Evolutionary conservation across 2,797 vertebrate genomes (phyloP).

Genomic region (Hozukius guyotensis): DNA sequence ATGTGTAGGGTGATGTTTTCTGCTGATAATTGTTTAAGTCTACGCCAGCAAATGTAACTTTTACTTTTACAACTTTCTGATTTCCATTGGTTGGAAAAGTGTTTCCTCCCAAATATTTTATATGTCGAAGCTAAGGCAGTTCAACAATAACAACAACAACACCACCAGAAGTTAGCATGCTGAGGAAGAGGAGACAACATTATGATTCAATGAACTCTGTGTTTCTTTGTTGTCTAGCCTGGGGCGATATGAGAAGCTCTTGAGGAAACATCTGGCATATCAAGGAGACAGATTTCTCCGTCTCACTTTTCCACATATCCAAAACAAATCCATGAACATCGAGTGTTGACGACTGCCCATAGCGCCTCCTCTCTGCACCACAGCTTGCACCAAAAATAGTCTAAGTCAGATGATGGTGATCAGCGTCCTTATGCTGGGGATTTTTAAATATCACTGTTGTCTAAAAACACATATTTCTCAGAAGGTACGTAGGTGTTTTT

Average conservation of each 20-base stretch:
- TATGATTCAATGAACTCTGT: slow-evolving; percentile 61
- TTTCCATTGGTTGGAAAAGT: background rate
- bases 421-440: background rate
- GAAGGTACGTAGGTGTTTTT: background rate
- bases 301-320: slow-evolving; percentile 47
- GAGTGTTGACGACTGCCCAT: slow-evolving; percentile 29
- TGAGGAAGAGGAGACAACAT: slow-evolving; percentile 47
- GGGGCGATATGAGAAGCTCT: slow-evolving; percentile 64
- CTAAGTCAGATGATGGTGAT: slow-evolving; percentile 6
- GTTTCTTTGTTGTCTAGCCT: slow-evolving; percentile 66
- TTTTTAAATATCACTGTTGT: background rate
- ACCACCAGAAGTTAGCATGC: slow-evolving; percentile 11
- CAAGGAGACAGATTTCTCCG: slow-evolving; percentile 57
- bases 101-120: background rate
- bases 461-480: background rate
- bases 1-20: background rate
- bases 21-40: background rate
- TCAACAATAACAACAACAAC: slow-evolving; percentile 10
- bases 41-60: background rate
- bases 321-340: slow-evolving; percentile 44
- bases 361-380: slow-evolving; percentile 2
- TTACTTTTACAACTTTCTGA: background rate
- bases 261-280: slow-evolving; percentile 78
- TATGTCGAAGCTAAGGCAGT: background rate
- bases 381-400: slow-evolving; percentile 32